A percentile compares a stretch with the other conserved stretches of the same genome.
Conservation (phyloP, 2,113 vertebrate species). For the Albula glossodonta region DNA sequence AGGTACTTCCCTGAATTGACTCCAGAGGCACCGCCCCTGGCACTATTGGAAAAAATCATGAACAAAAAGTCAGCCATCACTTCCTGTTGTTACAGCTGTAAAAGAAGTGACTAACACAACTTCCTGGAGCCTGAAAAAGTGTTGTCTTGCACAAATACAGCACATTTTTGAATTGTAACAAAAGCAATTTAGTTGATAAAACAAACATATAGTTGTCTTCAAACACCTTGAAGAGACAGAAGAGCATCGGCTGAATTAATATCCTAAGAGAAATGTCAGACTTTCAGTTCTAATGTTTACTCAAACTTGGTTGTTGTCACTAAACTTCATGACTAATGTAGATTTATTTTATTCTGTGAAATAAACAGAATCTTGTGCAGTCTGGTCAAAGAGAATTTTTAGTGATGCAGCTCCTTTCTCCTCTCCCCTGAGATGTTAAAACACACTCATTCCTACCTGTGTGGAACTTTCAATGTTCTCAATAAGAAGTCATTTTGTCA, state of each 20-base stretch:
- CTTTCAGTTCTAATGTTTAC: conserved; percentile 18
- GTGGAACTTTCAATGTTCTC: conserved; percentile 11
- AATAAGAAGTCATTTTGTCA: not conserved
- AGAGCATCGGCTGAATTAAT: not conserved
- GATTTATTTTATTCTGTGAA: conserved; percentile 3
- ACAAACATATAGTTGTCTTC: not conserved
- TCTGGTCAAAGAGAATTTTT: conserved; percentile 15
- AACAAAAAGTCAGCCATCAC: not conserved
- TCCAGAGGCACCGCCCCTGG: conserved; percentile 86
- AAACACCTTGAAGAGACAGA: not conserved
- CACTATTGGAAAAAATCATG: conserved; percentile 64
- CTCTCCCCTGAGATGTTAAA: conserved; percentile 4
- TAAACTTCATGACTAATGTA: not conserved
- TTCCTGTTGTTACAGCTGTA: not conserved
- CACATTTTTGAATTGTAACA: not conserved
- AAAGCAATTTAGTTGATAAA: not conserved
- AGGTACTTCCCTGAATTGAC: conserved; percentile 88
- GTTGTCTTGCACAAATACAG: not conserved
- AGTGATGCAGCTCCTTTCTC: not conserved
- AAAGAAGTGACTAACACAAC: not conserved
- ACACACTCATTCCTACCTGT: not conserved
- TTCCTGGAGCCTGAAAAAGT: not conserved
- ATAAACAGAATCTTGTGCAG: not conserved
- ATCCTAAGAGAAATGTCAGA: conserved; percentile 12
- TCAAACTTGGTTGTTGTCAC: not conserved